These are phyloP conservation scores for Physocephala rufipes DNA, from an alignment of 2,888 invertebrate genomes.

Conservation along the genomic window DNA sequence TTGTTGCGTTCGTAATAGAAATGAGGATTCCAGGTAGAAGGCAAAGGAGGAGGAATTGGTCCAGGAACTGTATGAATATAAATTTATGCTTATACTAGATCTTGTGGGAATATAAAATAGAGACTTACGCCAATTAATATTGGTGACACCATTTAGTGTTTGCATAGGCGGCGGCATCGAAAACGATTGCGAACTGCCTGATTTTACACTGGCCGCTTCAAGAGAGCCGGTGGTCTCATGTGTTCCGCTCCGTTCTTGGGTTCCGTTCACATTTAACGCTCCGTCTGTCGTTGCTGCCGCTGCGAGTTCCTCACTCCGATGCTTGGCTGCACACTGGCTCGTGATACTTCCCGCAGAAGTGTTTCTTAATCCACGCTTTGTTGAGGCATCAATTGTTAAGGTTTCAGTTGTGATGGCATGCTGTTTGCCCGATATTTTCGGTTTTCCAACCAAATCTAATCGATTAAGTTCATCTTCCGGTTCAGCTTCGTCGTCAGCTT, in stretches of 20 bases:
- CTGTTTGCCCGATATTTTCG: slow-evolving; percentile 43
- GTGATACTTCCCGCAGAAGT: slow-evolving; percentile 36
- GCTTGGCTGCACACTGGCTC: slow-evolving; percentile 39
- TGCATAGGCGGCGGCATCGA: slow-evolving; percentile 65
- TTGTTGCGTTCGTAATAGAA: slow-evolving; percentile 44
- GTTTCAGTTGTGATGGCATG: background rate
- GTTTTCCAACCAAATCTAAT: slow-evolving; percentile 45
- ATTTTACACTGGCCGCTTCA: slow-evolving; percentile 62
- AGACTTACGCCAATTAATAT: slow-evolving; percentile 55
- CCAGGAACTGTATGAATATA: slow-evolving; percentile 32
- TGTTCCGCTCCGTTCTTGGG: no score
- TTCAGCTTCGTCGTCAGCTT: slow-evolving; percentile 60
- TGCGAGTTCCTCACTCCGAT: slow-evolving; percentile 43
- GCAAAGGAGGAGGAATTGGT: slow-evolving; percentile 50
- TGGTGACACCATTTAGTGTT: slow-evolving; percentile 50
- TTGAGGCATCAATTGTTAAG: slow-evolving; percentile 35
- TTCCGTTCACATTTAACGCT: slow-evolving; percentile 53
- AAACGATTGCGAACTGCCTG: slow-evolving; percentile 62
- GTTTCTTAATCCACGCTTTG: slow-evolving; percentile 38
- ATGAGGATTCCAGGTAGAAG: slow-evolving; percentile 56
- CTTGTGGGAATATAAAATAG: background rate
- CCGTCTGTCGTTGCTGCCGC: slow-evolving; percentile 57
- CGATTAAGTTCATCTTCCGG: slow-evolving; percentile 53
- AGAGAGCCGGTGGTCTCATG: slow-evolving; percentile 56
- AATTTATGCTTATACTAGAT: background rate